Evolutionary conservation across 92 coral and sea anemone genomes (phyloP).

Genomic region (Montipora capitata): DNA sequence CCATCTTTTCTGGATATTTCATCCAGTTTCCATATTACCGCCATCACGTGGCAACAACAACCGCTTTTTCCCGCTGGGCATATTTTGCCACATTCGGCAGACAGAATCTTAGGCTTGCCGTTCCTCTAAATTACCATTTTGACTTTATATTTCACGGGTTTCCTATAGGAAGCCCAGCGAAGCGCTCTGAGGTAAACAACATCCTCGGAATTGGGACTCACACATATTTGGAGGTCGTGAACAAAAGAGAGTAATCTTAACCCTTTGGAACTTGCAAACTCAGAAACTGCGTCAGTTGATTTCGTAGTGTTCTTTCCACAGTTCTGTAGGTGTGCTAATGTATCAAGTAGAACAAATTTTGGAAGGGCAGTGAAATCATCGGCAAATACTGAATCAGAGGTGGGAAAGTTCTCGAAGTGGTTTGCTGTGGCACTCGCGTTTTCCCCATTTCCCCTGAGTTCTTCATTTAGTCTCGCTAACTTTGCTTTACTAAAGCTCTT

Average conservation of each 20-base stretch:
- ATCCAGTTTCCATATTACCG: constrained; percentile 76
- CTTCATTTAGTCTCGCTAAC: not conserved
- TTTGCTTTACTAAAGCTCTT: constrained; percentile 17
- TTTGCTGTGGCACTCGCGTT: not conserved
- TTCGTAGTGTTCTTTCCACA: constrained; percentile 70
- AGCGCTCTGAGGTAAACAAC: constrained; percentile 67
- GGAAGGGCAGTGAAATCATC: constrained; percentile 75
- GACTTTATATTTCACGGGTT: constrained; percentile 74
- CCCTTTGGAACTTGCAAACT: constrained; percentile 75
- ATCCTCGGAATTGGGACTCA: constrained; percentile 1
- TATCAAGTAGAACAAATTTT: constrained; percentile 70
- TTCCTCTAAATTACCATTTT: constrained; percentile 58
- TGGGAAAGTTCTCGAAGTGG: constrained; percentile 12
- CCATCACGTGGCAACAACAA: constrained; percentile 78
- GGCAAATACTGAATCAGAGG: constrained; percentile 22
- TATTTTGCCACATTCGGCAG: constrained; percentile 67
- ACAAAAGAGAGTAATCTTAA: constrained; percentile 43
- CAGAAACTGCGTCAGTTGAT: constrained; percentile 66
- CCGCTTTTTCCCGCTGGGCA: constrained; percentile 81
- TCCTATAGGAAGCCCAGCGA: constrained; percentile 76
- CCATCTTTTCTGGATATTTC: constrained; percentile 76
- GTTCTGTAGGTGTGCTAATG: constrained; percentile 74
- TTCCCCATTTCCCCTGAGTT: not conserved
- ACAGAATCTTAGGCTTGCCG: constrained; percentile 72
- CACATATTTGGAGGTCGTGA: constrained; percentile 63